Evolutionary conservation across 2,888 invertebrate genomes (phyloP).

Genomic region (Lagria hirta): DNA sequence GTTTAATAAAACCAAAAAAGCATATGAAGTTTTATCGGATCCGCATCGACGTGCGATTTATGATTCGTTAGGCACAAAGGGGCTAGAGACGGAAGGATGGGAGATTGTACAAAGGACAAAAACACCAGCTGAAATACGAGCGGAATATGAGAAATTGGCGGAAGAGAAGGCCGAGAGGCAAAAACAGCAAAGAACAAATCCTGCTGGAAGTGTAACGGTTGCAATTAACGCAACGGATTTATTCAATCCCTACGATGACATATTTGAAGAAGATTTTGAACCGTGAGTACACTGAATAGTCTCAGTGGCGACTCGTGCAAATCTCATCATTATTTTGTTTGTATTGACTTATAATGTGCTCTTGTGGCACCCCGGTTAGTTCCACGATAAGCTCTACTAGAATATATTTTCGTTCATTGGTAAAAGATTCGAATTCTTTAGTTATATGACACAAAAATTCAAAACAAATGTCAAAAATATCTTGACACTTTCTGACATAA

Average conservation of each 20-base stretch:
- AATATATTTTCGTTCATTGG: too few relatives aligned
- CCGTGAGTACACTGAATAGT: constrained; percentile 43
- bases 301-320: background rate
- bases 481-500: too few relatives aligned
- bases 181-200: constrained; percentile 89
- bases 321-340: background rate
- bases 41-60: constrained; percentile 94
- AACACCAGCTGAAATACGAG: constrained; percentile 93
- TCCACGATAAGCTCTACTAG: too few relatives aligned
- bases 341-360: too few relatives aligned
- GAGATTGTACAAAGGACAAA: constrained; percentile 88
- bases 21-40: constrained; percentile 94
- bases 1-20: constrained; percentile 90
- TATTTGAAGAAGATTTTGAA: constrained; percentile 56
- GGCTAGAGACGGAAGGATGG: constrained; percentile 93
- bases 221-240: constrained; percentile 92
- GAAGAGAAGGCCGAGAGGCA: constrained; percentile 84
- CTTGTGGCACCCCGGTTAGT: too few relatives aligned
- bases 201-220: constrained; percentile 82
- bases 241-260: constrained; percentile 80
- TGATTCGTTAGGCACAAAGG: constrained; percentile 85
- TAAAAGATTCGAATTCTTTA: too few relatives aligned
- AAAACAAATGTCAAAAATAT: too few relatives aligned
- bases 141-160: constrained; percentile 90
- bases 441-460: too few relatives aligned